A percentile compares a stretch with the other conserved stretches of the same genome.
These are phyloP conservation scores for Pteronotus mesoamericanus DNA, from an alignment of 2,797 vertebrate species.

Conservation along the genomic window DNA sequence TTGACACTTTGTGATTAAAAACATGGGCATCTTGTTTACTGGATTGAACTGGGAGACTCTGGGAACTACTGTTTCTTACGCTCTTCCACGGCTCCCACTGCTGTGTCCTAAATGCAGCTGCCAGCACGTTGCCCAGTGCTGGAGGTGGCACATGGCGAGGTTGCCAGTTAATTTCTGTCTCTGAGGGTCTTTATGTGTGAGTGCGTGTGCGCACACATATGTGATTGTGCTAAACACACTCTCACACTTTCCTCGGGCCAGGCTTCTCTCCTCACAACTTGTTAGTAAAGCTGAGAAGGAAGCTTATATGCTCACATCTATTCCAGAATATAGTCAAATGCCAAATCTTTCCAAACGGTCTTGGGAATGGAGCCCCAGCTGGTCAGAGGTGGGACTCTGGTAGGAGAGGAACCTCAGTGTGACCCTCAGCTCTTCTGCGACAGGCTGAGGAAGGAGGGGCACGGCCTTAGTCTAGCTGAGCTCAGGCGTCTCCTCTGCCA, in stretches of 20 bases:
- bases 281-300: slow-evolving; percentile 13
- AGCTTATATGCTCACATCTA: background rate
- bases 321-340: background rate
- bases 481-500: background rate
- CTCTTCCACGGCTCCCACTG: background rate
- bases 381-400: background rate
- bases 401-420: background rate
- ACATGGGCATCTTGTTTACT: background rate
- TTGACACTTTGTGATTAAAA: background rate
- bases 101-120: background rate
- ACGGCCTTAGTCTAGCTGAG: background rate
- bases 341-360: background rate
- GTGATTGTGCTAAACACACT: background rate
- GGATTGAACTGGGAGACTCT: background rate
- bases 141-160: background rate
- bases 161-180: background rate
- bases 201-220: background rate
- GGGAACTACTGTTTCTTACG: background rate
- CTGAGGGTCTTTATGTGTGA: background rate
- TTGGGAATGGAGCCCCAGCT: background rate
- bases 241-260: background rate
- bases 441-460: background rate
- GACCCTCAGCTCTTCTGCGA: background rate
- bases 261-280: slow-evolving; percentile 17
- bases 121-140: background rate